A percentile compares a stretch with the other conserved stretches of the same genome.
These are phyloP conservation scores for Timandra comae DNA, from an alignment of 2,888 invertebrate genomes.

Conservation along the genomic window DNA sequence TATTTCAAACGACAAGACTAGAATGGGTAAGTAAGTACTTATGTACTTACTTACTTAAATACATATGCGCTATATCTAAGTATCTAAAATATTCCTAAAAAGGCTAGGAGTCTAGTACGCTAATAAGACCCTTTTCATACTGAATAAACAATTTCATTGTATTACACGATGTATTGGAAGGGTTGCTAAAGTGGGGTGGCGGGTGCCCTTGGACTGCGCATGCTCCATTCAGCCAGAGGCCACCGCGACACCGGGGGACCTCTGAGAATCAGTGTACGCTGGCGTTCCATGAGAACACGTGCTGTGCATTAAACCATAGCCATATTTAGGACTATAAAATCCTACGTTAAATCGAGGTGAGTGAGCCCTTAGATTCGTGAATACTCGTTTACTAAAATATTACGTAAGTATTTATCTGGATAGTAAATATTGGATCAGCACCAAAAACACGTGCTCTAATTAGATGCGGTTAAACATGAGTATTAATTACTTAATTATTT, in stretches of 20 bases:
- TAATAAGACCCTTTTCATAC: slow-evolving; percentile 26
- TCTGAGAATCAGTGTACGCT: slow-evolving; percentile 60
- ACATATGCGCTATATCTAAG: background rate
- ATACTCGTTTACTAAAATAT: no score
- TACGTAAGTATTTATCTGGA: no score
- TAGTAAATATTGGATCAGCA: no score
- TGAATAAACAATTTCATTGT: slow-evolving; percentile 35
- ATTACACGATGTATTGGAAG: slow-evolving; percentile 38
- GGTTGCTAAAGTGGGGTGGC: slow-evolving; percentile 51
- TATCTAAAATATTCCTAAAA: background rate
- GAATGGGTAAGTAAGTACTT: background rate
- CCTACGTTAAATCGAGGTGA: slow-evolving; percentile 63
- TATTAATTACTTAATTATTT: no score
- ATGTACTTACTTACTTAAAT: no score
- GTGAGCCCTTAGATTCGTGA: no score
- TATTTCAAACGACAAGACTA: no score
- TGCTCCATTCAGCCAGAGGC: slow-evolving; percentile 55
- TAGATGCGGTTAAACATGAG: no score
- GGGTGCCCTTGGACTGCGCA: slow-evolving; percentile 49
- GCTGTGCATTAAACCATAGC: slow-evolving; percentile 30
- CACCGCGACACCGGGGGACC: slow-evolving; percentile 34
- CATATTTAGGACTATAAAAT: slow-evolving; percentile 58
- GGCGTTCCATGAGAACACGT: slow-evolving; percentile 40
- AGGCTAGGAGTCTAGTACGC: background rate
- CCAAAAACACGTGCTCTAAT: slow-evolving; percentile 32